Conservation (phyloP, 2,888 invertebrate species). For the Pogonocherus hispidulus region DNA sequence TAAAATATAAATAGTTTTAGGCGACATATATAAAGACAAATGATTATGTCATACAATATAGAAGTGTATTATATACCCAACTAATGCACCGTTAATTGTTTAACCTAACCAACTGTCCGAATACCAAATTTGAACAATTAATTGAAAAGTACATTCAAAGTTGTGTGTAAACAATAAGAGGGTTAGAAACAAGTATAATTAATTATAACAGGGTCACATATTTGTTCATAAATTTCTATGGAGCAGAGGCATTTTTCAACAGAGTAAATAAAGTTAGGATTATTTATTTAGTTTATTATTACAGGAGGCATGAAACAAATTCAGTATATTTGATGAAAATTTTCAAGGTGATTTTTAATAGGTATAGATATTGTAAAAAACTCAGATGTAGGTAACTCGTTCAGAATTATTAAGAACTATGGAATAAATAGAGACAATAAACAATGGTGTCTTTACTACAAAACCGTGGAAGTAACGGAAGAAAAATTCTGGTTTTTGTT, state of each 20-base stretch:
- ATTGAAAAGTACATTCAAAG: slow-evolving; percentile 16
- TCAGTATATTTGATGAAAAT: no score
- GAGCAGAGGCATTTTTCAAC: neutral
- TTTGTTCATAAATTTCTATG: neutral
- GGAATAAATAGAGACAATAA: no score
- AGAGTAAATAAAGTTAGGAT: neutral
- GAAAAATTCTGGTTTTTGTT: no score
- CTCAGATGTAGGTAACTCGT: no score
- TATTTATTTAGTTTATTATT: neutral
- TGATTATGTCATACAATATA: neutral
- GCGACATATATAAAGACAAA: no score
- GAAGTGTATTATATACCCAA: slow-evolving; percentile 16
- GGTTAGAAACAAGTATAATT: slow-evolving; percentile 4
- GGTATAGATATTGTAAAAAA: no score
- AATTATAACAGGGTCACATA: neutral
- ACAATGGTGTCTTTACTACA: no score
- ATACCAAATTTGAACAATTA: slow-evolving; percentile 22
- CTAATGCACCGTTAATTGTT: slow-evolving; percentile 15
- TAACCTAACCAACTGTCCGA: slow-evolving; percentile 1
- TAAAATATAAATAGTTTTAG: no score
- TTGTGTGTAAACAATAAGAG: slow-evolving; percentile 4
- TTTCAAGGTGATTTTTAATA: no score
- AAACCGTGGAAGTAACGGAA: no score
- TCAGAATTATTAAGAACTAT: no score
- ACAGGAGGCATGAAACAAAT: no score